Conservation (phyloP, 2,888 invertebrate genomes). For the Papilio protenor region DNA sequence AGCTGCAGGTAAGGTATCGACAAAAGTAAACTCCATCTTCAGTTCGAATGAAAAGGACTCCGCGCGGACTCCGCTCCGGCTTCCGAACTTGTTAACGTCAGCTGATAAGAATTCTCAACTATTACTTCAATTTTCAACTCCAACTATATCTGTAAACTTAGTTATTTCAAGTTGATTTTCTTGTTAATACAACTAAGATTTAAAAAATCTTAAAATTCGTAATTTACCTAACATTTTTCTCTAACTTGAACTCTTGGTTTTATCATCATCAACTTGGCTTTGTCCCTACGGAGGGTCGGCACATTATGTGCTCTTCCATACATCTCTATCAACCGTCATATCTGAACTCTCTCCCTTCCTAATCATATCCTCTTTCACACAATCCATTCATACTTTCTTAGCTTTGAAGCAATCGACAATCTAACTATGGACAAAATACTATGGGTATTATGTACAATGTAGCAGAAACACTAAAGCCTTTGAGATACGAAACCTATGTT, state of each 20-base stretch:
- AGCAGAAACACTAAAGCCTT: constrained; percentile 24
- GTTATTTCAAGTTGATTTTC: not conserved
- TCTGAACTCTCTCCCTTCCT: too few species aligned
- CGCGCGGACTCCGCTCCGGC: not conserved
- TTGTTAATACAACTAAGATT: not conserved
- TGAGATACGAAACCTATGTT: constrained; percentile 25
- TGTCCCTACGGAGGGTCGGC: too few species aligned
- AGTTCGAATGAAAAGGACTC: not conserved
- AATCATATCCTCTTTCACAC: too few species aligned
- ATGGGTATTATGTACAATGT: not conserved
- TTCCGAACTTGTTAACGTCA: not conserved
- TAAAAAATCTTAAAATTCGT: not conserved
- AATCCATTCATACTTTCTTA: too few species aligned
- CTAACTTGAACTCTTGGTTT: not conserved
- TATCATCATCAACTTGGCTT: too few species aligned
- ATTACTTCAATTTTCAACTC: not conserved
- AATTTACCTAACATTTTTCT: too few species aligned
- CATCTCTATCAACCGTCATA: too few species aligned
- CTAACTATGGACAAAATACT: not conserved
- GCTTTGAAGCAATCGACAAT: too few species aligned
- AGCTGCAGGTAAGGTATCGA: not conserved
- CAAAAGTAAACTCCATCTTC: not conserved
- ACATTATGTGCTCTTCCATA: too few species aligned
- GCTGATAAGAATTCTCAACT: not conserved
- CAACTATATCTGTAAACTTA: not conserved